phyloP scores from a whole-genome alignment of 2,888 invertebrate genomes.

The Aphrophora alni region DNA sequence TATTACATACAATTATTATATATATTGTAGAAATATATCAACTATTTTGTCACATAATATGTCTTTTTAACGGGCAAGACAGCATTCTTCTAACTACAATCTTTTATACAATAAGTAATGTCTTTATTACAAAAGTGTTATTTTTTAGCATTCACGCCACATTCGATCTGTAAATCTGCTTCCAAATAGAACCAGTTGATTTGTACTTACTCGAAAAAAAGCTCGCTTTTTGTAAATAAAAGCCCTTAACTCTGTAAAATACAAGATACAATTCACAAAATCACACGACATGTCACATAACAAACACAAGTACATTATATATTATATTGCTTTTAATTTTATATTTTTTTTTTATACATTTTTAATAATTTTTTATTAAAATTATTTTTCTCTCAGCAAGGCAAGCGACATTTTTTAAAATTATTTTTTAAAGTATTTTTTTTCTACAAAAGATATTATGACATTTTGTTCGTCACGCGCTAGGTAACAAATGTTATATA shows the following conservation, averaged over 20 bases:
- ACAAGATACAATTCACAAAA: constrained; percentile 25
- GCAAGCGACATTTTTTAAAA: constrained; percentile 49
- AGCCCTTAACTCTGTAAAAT: constrained; percentile 10
- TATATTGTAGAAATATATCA: constrained; percentile 35
- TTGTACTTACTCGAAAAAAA: constrained; percentile 31
- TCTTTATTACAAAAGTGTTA: constrained; percentile 27
- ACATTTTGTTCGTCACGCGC: constrained; percentile 37
- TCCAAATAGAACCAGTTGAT: constrained; percentile 7
- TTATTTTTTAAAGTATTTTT: constrained; percentile 36
- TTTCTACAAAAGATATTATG: constrained; percentile 49
- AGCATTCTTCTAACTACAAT: constrained; percentile 6
- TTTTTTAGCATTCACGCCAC: constrained; percentile 17
- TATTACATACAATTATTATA: constrained; percentile 22
- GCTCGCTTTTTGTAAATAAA: constrained; percentile 28
- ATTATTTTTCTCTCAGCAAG: constrained; percentile 47
- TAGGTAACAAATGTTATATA: constrained; percentile 42
- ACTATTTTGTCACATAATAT: constrained; percentile 30
- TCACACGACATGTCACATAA: constrained; percentile 29
- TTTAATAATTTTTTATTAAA: constrained; percentile 46
- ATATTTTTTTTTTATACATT: constrained; percentile 45
- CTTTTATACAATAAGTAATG: constrained; percentile 10
- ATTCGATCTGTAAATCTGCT: constrained; percentile 3
- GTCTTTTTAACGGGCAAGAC: constrained; percentile 25
- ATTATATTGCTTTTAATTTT: constrained; percentile 47
- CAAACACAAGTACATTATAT: constrained; percentile 38